A percentile compares a stretch with the other conserved stretches of the same genome.
phyloP scores from a whole-genome alignment of 1,140 invertebrate genomes.

The Drosophila cardini region DNA sequence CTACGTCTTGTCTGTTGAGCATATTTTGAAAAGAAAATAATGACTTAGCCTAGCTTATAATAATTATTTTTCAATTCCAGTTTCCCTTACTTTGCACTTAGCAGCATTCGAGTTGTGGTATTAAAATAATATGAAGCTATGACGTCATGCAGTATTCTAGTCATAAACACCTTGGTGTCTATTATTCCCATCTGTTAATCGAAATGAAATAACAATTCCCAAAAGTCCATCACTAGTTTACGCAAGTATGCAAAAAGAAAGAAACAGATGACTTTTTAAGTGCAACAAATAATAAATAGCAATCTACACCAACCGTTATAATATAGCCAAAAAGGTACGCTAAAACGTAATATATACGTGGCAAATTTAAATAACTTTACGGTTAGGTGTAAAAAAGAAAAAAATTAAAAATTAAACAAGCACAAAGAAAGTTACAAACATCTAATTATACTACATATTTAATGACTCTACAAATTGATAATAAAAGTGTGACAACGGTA shows the following conservation, averaged over 20 bases:
- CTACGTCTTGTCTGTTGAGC: not conserved
- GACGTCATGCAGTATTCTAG: not conserved
- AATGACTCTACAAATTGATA: not conserved
- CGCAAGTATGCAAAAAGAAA: conserved; percentile 35
- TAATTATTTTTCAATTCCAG: too few relatives aligned
- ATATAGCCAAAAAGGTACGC: conserved; percentile 36
- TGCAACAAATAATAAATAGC: conserved; percentile 43
- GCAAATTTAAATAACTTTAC: conserved; percentile 18
- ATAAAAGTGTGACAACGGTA: conserved; percentile 11
- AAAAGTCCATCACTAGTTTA: conserved; percentile 20
- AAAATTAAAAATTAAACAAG: not conserved
- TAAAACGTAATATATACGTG: conserved; percentile 25
- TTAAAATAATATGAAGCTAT: not conserved
- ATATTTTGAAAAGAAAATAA: not conserved
- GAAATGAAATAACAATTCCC: not conserved
- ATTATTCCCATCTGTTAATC: conserved; percentile 1
- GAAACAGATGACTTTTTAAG: conserved; percentile 24
- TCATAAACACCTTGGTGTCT: not conserved
- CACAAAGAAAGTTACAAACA: conserved; percentile 11
- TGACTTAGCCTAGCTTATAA: not conserved
- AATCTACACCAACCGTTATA: conserved; percentile 25
- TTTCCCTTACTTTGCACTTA: too few relatives aligned
- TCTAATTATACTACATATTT: not conserved
- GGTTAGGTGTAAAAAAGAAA: conserved; percentile 6
- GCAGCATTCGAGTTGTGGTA: not conserved